These are phyloP conservation scores for Drosophila setifemur DNA, from an alignment of 1,140 invertebrate species.

Conservation along the genomic window DNA sequence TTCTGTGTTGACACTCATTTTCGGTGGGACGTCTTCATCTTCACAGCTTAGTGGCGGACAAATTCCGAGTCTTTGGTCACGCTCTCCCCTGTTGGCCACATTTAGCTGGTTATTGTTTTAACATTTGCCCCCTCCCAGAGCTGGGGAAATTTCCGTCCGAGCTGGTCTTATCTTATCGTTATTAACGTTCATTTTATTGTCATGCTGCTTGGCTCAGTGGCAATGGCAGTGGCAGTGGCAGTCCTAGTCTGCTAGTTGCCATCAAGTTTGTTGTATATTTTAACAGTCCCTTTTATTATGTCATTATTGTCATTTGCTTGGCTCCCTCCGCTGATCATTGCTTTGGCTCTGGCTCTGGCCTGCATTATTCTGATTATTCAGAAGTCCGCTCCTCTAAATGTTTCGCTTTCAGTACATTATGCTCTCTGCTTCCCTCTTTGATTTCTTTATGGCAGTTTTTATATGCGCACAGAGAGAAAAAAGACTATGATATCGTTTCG, in stretches of 20 bases:
- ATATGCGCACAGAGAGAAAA: not conserved
- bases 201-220: conserved; percentile 38
- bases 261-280: conserved; percentile 66
- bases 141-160: conserved; percentile 40
- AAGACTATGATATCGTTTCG: too few relatives aligned
- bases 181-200: conserved; percentile 80
- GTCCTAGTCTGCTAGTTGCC: conserved; percentile 34
- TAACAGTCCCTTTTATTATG: conserved; percentile 75
- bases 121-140: conserved; percentile 55
- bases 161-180: conserved; percentile 76
- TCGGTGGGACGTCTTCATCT: conserved; percentile 46
- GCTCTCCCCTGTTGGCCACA: conserved; percentile 51
- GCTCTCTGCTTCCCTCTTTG: conserved; percentile 36
- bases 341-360: conserved; percentile 2
- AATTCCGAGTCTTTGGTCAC: conserved; percentile 54
- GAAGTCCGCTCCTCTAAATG: conserved; percentile 53
- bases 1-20: conserved; percentile 47
- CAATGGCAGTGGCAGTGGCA: conserved; percentile 7
- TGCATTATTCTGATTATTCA: conserved; percentile 76
- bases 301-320: conserved; percentile 78
- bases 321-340: conserved; percentile 2
- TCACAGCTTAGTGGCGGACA: conserved; percentile 54
- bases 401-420: conserved; percentile 64
- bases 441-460: conserved; percentile 46
- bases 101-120: conserved; percentile 80